Evolutionary conservation across 1,140 invertebrate species (phyloP).

Genomic region (Drosophila setifemur): DNA sequence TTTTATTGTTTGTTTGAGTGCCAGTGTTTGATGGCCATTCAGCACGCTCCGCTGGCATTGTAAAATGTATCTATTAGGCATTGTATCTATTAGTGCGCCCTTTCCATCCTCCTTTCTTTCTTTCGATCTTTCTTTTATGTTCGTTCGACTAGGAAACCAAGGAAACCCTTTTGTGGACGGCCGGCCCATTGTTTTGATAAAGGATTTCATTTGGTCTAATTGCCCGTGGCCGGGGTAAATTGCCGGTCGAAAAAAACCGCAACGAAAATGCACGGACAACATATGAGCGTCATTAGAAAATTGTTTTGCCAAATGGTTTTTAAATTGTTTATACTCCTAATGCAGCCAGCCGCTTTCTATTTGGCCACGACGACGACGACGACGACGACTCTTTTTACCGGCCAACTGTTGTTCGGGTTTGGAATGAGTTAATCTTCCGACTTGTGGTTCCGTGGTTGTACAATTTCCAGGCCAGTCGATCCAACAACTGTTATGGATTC

Average conservation of each 20-base stretch:
- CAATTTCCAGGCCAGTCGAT: constrained; percentile 50
- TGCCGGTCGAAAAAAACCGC: constrained; percentile 67
- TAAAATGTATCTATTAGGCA: constrained; percentile 72
- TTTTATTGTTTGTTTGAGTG: constrained; percentile 79
- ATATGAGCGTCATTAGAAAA: constrained; percentile 78
- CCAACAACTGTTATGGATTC: constrained; percentile 57
- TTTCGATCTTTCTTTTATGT: constrained; percentile 3
- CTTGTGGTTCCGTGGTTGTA: constrained; percentile 47
- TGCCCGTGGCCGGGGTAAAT: constrained; percentile 49
- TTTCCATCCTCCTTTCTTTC: constrained; percentile 36
- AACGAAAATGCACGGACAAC: constrained; percentile 67
- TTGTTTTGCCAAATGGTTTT: constrained; percentile 80
- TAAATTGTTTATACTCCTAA: constrained; percentile 73
- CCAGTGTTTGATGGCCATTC: constrained; percentile 62
- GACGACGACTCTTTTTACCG: constrained; percentile 8
- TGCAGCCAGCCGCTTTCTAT: constrained; percentile 64
- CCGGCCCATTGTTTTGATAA: constrained; percentile 47
- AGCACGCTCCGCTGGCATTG: constrained; percentile 68
- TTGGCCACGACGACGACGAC: too few relatives aligned
- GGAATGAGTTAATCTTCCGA: constrained; percentile 59
- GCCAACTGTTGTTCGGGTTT: constrained; percentile 59
- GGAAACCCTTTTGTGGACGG: constrained; percentile 52
- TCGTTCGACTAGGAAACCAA: neutral
- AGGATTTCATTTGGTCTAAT: constrained; percentile 55
- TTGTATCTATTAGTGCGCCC: constrained; percentile 64